Evolutionary conservation across 1,140 invertebrate species (phyloP).

Genomic region (Micrasema minimum): DNA sequence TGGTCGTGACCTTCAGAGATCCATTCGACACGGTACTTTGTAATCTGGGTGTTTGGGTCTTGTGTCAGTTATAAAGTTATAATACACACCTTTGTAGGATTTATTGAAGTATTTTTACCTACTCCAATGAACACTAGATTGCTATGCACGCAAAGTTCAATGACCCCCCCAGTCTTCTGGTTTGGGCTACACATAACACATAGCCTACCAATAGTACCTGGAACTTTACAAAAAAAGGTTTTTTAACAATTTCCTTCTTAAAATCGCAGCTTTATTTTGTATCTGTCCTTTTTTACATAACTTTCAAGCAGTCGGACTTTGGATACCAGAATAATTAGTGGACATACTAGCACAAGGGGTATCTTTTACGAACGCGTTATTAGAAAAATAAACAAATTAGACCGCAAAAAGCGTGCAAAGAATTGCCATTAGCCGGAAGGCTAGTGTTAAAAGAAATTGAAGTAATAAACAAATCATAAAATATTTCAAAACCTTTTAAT

Average conservation of each 20-base stretch:
- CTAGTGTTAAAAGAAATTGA: background rate
- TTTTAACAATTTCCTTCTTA: too few relatives aligned
- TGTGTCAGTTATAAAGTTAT: conserved; percentile 5
- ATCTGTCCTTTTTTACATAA: too few relatives aligned
- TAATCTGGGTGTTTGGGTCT: background rate
- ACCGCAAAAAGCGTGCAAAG: conserved; percentile 19
- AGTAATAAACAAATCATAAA: conserved; percentile 26
- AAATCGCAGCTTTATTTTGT: too few relatives aligned
- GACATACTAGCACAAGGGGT: background rate
- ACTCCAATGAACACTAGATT: conserved; percentile 23
- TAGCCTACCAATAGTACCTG: too few relatives aligned
- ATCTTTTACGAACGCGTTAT: conserved; percentile 10
- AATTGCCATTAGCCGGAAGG: background rate
- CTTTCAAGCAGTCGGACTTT: too few relatives aligned
- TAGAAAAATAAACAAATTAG: conserved; percentile 23
- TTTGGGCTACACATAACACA: conserved; percentile 6
- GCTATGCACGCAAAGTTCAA: conserved; percentile 15
- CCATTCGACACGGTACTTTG: background rate
- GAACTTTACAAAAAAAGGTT: too few relatives aligned
- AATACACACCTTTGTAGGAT: conserved; percentile 3
- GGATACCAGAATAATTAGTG: conserved; percentile 15
- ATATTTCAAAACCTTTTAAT: conserved; percentile 20
- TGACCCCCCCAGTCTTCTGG: background rate
- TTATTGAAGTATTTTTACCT: conserved; percentile 6
- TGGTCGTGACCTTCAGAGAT: conserved; percentile 1